These are phyloP conservation scores for Apantesis nais DNA, from an alignment of 2,888 invertebrate species.

Conservation along the genomic window DNA sequence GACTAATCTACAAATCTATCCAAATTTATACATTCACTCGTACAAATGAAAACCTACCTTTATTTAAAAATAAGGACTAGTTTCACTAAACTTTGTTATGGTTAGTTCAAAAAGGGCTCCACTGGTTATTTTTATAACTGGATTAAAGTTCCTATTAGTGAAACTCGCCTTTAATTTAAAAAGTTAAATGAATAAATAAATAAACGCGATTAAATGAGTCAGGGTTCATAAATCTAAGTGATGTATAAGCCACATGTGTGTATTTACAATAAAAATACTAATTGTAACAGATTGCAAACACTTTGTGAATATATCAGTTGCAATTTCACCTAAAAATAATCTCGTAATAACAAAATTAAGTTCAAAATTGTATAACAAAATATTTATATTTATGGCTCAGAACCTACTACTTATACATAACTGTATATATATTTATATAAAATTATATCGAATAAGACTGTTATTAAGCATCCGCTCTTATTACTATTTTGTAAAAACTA, in stretches of 20 bases:
- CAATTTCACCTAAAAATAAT: constrained; percentile 37
- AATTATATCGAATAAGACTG: constrained; percentile 25
- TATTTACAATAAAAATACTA: constrained; percentile 44
- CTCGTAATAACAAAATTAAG: constrained; percentile 39
- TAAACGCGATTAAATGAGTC: constrained; percentile 37
- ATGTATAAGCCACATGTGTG: constrained; percentile 63
- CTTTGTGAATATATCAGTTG: constrained; percentile 28
- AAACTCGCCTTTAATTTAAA: constrained; percentile 30
- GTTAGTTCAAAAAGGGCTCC: constrained; percentile 7
- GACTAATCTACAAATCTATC: constrained; percentile 24
- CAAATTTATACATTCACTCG: constrained; percentile 28
- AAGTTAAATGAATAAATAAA: constrained; percentile 42
- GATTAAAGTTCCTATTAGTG: constrained; percentile 17
- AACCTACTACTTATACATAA: constrained; percentile 30
- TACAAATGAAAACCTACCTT: constrained; percentile 39
- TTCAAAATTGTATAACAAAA: constrained; percentile 43
- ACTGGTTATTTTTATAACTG: not conserved
- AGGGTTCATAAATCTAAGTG: constrained; percentile 39
- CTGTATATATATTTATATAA: constrained; percentile 20
- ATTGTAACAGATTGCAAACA: constrained; percentile 37
- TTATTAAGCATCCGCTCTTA: constrained; percentile 22
- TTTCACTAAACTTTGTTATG: constrained; percentile 22
- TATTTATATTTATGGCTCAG: constrained; percentile 35
- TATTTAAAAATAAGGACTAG: constrained; percentile 27
- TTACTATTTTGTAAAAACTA: constrained; percentile 42